These are phyloP conservation scores for Notothenia coriiceps DNA, from an alignment of 2,113 vertebrate species.

Conservation along the genomic window DNA sequence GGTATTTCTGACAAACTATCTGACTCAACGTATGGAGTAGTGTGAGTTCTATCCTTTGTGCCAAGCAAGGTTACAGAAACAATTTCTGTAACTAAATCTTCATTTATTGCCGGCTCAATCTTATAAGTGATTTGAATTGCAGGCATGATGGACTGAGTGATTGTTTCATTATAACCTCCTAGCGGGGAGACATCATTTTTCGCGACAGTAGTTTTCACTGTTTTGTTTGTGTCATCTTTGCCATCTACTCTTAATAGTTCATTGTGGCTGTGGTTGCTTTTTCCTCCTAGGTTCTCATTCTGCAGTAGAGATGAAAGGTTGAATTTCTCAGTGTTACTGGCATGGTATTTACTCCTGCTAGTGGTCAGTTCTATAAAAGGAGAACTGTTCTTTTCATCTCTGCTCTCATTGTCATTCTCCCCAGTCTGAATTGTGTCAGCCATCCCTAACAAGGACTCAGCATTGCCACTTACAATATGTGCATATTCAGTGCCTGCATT, in stretches of 20 bases:
- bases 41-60: conserved; percentile 20
- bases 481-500: conserved; percentile 11
- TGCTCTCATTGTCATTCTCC: conserved; percentile 4
- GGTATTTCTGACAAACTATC: background rate
- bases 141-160: background rate
- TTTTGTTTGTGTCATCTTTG: conserved; percentile 20
- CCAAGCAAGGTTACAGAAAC: conserved; percentile 9
- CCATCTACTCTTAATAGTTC: background rate
- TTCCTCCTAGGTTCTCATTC: conserved; percentile 7
- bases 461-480: conserved; percentile 3
- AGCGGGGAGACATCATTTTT: conserved; percentile 11
- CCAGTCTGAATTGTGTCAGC: conserved; percentile 31
- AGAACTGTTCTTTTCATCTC: conserved; percentile 6
- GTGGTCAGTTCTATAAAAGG: conserved; percentile 5
- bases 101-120: background rate
- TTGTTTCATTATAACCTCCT: conserved; percentile 9
- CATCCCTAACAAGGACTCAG: conserved; percentile 26
- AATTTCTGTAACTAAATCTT: conserved; percentile 15
- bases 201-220: background rate
- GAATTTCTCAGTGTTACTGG: conserved; percentile 12
- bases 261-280: conserved; percentile 14
- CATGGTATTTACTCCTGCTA: background rate
- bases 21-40: conserved; percentile 7
- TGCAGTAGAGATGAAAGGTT: conserved; percentile 2
- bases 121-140: background rate